Evolutionary conservation across 2,888 invertebrate genomes (phyloP), one percentile per base, ranked within the genome.

Genomic region (Cataglyphis albicans): DNA sequence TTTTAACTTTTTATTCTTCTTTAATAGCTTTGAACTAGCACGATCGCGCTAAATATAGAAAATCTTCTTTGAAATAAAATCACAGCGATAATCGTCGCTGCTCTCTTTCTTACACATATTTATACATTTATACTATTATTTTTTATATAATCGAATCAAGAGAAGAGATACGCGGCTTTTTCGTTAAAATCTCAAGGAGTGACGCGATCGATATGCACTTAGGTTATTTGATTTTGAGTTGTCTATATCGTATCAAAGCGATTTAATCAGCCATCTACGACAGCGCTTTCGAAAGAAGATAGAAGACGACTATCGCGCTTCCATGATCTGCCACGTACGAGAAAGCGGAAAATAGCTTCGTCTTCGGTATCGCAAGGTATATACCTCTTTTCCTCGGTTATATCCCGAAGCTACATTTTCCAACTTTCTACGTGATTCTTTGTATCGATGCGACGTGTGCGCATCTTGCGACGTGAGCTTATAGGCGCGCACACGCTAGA

Each of bases 261-360:
- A 61, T 72, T 72, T 70, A 78, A 78, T 78, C 57, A 44, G 21
- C 59, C 59, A 61, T 61, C 35, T 35, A 35, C 78, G 72, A 44
- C 32, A 80, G 35, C 44, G 59, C 10, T 80, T 61, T 80, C 78
- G 72, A 72, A 80, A 72, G 59, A 80, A 80, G 72, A 78, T 78
- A 59, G 59, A 70, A 44, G 38, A 67, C 44, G 65, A 48, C 52
- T 76, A 83, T 82, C 74, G 67, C 59, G 82, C 67, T 73, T 38
- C 57, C 68, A 82, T 63, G 82, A 84, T 82, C 74, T 48, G 73
- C 74, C 82, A 84, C 74, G 82, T 81, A 81, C 73, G 63, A 64
- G 67, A 52, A 48, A 57, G 41, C 32, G 63, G 55, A 52, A 63
- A 76, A 81, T 86, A 70, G 57, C 68, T 38, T 48, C 64, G 44